Base-by-base conservation (phyloP, 1,140 invertebrate species). In the Microplitis mediator region DNA sequence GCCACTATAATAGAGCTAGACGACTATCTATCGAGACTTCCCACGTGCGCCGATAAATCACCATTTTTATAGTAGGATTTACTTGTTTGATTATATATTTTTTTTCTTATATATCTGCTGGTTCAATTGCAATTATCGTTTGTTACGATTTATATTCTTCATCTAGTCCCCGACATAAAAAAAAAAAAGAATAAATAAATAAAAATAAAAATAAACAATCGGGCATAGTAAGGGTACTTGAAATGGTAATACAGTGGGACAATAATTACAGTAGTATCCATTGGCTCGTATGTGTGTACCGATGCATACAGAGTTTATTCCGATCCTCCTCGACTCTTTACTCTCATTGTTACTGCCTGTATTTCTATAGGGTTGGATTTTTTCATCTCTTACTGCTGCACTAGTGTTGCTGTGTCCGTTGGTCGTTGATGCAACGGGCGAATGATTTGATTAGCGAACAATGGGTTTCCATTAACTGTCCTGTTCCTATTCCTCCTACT, bases 361-460 rank as follows among this genome's bases (percentile, higher is more conserved):
- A 11, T 54, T 54, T n/a, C 51, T 54, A 23, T 45, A 5, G 39
- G 39, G 39, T 65, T 45, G 39, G 8, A 45, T 70, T 61, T 60
- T 50, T 58, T 52, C 64, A 51, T 69, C 67, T 64, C 62, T 66
- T 31, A 61, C 71, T 69, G 32, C 63, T 45, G 8, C 39, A 45
- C 6, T 45, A 6, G 5, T 45, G 8, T 45, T 45, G 39, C 39
- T 45, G 39, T 45, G 50, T 50, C 16, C 64, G 14, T 62, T 65
- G 61, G 72, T 65, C 79, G 52, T 69, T 70, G 74, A 68, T 78
- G 78, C 79, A 80, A 71, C 79, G 78, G 79, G 79, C 82, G 82
- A 86, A 84, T 86, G 82, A 85, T 86, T 86, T 86, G 84, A 85
- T 86, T 86, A 85, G 81, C 84, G 84, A 86, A 86, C 84, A 86